Evolutionary conservation across 2,113 vertebrate species (phyloP).

Genomic region (Rhizomys pruinosus): DNA sequence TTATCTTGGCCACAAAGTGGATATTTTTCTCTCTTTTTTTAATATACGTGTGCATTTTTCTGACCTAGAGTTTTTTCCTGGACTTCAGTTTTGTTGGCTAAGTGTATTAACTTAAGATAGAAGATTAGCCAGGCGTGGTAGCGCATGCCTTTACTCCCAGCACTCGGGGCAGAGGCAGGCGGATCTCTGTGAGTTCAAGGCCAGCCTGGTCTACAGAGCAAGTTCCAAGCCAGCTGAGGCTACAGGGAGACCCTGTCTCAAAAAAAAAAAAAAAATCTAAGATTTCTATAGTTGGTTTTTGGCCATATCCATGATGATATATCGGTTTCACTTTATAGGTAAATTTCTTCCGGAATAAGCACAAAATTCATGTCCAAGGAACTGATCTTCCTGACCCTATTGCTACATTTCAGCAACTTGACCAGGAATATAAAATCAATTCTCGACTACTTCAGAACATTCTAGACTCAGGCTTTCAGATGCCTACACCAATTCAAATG

Average conservation of each 20-base stretch:
- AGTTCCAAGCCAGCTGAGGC: no score
- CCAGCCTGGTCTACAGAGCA: no score
- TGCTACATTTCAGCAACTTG: slow-evolving; percentile 93
- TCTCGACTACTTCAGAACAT: slow-evolving; percentile 92
- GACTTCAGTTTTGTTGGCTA: neutral
- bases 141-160: no score
- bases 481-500: slow-evolving; percentile 96
- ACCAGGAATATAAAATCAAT: slow-evolving; percentile 91
- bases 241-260: no score
- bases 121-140: no score
- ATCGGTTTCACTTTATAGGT: slow-evolving; percentile 85
- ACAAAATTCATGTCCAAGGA: slow-evolving; percentile 94
- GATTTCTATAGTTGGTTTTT: neutral
- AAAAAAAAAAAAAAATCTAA: neutral
- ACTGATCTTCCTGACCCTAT: slow-evolving; percentile 94
- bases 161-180: no score
- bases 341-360: slow-evolving; percentile 90
- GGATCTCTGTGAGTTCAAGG: no score
- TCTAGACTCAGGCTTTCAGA: slow-evolving; percentile 89
- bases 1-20: neutral
- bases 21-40: no score
- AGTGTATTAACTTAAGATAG: slow-evolving; percentile 20
- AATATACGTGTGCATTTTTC: no score
- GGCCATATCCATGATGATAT: neutral
- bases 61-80: neutral